These are phyloP conservation scores for Enteromius mattozi DNA, from an alignment of 2,797 vertebrate species.

Conservation along the genomic window DNA sequence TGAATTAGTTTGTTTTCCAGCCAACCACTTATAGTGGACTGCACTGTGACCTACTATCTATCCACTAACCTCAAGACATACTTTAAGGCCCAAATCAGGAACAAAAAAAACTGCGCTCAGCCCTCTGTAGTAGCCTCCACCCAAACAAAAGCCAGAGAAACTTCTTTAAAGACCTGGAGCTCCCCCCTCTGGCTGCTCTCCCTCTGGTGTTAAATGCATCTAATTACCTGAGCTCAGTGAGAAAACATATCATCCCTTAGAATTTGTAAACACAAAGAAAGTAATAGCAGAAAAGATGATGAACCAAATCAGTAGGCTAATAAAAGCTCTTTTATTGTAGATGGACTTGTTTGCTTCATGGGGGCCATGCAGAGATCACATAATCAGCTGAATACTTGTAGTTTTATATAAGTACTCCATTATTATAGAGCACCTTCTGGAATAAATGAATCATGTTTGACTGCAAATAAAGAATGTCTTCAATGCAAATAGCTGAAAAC, in stretches of 20 bases:
- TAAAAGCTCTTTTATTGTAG: background rate
- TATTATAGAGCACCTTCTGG: background rate
- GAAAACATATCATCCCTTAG: background rate
- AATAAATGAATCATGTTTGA: background rate
- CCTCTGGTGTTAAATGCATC: background rate
- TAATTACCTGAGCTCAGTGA: background rate
- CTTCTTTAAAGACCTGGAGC: slow-evolving; percentile 31
- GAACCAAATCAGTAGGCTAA: background rate
- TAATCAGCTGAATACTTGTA: background rate
- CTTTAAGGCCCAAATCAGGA: slow-evolving; percentile 20
- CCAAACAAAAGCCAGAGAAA: background rate
- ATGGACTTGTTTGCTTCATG: background rate
- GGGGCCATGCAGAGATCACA: background rate
- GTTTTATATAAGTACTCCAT: background rate
- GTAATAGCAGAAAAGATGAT: background rate
- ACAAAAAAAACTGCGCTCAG: slow-evolving; percentile 19
- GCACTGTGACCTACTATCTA: background rate
- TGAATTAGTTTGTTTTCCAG: background rate
- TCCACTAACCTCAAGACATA: slow-evolving; percentile 15
- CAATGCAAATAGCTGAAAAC: background rate
- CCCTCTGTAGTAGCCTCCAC: slow-evolving; percentile 4
- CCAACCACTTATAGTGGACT: slow-evolving; percentile 5
- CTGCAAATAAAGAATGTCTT: background rate
- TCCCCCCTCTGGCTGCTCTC: slow-evolving; percentile 47
- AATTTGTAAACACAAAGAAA: background rate